phyloP scores from a whole-genome alignment of 2,888 invertebrate species.

The Quadroppia sp. region DNA sequence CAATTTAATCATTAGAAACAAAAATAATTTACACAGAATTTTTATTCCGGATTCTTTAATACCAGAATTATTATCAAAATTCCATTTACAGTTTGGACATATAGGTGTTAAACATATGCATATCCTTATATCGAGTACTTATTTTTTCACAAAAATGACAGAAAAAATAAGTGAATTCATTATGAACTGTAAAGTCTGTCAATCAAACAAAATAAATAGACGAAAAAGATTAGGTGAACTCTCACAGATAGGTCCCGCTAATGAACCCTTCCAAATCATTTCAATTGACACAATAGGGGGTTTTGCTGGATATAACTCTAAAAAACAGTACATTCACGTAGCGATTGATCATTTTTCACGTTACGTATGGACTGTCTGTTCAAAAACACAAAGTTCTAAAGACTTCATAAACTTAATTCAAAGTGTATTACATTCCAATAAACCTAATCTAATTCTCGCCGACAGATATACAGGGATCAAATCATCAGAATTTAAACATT shows the following conservation, averaged over 20 bases:
- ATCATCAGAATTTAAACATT: constrained; percentile 12
- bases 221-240: constrained; percentile 5
- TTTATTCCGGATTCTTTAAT: constrained; percentile 5
- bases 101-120: constrained; percentile 27
- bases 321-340: constrained; percentile 33
- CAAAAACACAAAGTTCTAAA: constrained; percentile 28
- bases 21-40: not conserved
- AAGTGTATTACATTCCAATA: not conserved
- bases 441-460: constrained; percentile 33
- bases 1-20: not conserved
- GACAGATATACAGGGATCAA: constrained; percentile 28
- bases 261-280: constrained; percentile 30
- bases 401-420: constrained; percentile 38
- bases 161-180: not conserved
- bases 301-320: constrained; percentile 28
- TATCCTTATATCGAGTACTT: not conserved
- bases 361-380: constrained; percentile 25
- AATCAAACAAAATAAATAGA: constrained; percentile 6
- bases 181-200: not conserved
- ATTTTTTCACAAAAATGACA: not conserved
- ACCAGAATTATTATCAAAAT: not conserved
- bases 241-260: constrained; percentile 24
- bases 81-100: constrained; percentile 35
- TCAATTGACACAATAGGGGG: constrained; percentile 36
- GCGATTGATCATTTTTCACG: constrained; percentile 37